Evolutionary conservation across 2,113 vertebrate species (phyloP).

Genomic region (Eclectus roratus): DNA sequence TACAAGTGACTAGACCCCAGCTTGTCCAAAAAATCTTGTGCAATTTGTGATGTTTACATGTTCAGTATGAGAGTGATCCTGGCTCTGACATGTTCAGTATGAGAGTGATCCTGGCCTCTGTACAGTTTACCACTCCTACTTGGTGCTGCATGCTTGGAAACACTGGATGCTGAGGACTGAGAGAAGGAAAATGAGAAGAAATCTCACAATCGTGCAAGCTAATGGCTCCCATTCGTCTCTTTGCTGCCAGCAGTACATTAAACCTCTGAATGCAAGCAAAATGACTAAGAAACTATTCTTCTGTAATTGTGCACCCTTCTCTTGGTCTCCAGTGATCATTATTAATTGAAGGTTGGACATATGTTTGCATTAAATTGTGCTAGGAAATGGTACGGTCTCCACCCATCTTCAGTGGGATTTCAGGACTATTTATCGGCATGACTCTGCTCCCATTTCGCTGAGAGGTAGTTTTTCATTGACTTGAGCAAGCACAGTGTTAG

Average conservation of each 20-base stretch:
- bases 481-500: neutral
- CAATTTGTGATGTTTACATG: neutral
- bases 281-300: neutral
- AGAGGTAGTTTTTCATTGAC: constrained; percentile 23
- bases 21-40: neutral
- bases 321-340: neutral
- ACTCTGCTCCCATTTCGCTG: neutral
- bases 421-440: neutral
- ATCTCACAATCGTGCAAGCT: neutral
- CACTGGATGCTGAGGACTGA: neutral
- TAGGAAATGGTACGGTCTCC: neutral
- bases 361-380: constrained; percentile 14
- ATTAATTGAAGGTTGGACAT: neutral
- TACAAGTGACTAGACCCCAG: neutral
- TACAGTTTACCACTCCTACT: neutral
- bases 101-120: neutral
- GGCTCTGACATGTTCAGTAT: no score
- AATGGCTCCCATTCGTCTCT: neutral
- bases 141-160: neutral
- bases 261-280: neutral
- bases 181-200: neutral
- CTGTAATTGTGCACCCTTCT: neutral
- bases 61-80: neutral
- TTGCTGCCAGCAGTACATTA: neutral
- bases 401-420: constrained; percentile 37